These are phyloP conservation scores for Sialis fuliginosa DNA, from an alignment of 2,888 invertebrate genomes.

Conservation along the genomic window DNA sequence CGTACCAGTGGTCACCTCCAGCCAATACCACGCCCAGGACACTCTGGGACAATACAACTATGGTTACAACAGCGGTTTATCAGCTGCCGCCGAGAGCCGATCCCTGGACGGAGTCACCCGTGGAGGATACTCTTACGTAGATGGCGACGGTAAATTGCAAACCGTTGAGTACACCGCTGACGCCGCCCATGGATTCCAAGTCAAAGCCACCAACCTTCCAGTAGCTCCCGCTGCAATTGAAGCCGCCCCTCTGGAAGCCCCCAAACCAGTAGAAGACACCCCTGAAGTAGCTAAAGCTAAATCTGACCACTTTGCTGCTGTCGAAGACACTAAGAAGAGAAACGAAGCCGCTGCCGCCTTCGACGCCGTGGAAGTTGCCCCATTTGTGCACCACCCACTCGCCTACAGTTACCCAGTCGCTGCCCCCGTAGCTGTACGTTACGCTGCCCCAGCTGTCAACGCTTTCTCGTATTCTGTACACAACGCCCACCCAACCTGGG, in stretches of 20 bases:
- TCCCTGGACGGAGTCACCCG: slow-evolving; percentile 37
- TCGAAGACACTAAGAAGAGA: slow-evolving; percentile 20
- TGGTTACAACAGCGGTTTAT: slow-evolving; percentile 38
- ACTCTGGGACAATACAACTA: slow-evolving; percentile 41
- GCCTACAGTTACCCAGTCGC: background rate
- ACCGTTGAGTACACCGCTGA: slow-evolving; percentile 39
- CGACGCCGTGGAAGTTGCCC: slow-evolving; percentile 3
- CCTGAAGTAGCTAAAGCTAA: slow-evolving; percentile 29
- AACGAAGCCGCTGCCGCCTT: slow-evolving; percentile 6
- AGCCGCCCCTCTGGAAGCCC: slow-evolving; percentile 14
- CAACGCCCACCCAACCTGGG: too few species aligned
- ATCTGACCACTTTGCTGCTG: slow-evolving; percentile 22
- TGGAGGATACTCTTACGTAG: slow-evolving; percentile 42
- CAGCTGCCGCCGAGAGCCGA: slow-evolving; percentile 38
- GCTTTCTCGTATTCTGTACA: too few species aligned
- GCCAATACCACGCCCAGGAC: slow-evolving; percentile 38
- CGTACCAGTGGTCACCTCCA: slow-evolving; percentile 10
- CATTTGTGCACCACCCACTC: background rate
- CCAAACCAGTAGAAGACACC: slow-evolving; percentile 23
- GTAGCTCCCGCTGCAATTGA: slow-evolving; percentile 19
- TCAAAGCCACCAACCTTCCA: slow-evolving; percentile 41
- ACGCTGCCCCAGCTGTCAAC: too few species aligned
- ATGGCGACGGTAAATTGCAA: slow-evolving; percentile 38
- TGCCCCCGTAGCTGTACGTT: background rate
- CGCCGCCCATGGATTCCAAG: slow-evolving; percentile 35